Evolutionary conservation across 1,140 invertebrate genomes (phyloP).

Genomic region (Oryctes rhinoceros): DNA sequence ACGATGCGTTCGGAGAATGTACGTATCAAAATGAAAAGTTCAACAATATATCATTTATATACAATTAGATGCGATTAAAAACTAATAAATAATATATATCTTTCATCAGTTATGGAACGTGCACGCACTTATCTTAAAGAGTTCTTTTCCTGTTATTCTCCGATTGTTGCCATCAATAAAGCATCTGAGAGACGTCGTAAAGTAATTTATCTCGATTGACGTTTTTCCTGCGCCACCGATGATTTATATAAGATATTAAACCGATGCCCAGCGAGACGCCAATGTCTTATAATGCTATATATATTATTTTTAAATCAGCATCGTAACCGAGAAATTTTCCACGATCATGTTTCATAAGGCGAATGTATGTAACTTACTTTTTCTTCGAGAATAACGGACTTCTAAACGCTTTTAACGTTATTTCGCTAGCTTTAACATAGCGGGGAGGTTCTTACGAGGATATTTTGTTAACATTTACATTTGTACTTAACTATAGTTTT

Average conservation of each 20-base stretch:
- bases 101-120: neutral
- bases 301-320: neutral
- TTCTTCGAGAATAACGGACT: no score
- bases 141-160: conserved; percentile 1
- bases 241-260: conserved; percentile 16
- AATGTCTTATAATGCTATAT: neutral
- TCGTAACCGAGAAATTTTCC: no score
- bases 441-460: no score
- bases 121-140: conserved; percentile 5
- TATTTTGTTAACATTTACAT: no score
- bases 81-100: conserved; percentile 16
- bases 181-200: neutral
- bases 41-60: neutral
- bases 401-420: no score
- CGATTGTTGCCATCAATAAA: conserved; percentile 13
- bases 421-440: no score
- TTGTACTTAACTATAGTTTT: no score
- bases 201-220: conserved; percentile 16
- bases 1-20: no score
- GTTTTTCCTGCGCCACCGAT: conserved; percentile 7
- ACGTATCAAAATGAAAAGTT: neutral
- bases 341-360: no score
- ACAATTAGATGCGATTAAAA: conserved; percentile 8
- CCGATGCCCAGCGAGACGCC: neutral
- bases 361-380: no score